Evolutionary conservation across 2,888 invertebrate genomes (phyloP).

Genomic region (Tolmerus cingulatus): DNA sequence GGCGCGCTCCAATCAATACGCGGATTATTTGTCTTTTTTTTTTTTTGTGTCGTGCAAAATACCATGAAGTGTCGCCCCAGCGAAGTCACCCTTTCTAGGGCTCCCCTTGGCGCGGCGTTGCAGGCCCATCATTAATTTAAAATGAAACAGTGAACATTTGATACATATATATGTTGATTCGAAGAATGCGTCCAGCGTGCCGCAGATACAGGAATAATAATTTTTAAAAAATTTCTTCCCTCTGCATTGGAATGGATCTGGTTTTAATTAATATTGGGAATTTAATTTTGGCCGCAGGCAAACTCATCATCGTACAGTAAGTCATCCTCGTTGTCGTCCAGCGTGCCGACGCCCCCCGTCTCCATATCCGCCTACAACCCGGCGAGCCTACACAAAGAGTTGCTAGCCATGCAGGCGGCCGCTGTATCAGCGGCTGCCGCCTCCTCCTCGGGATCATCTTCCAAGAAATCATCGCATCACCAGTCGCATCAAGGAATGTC

Average conservation of each 20-base stretch:
- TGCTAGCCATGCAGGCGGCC: constrained; percentile 63
- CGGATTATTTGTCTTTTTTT: constrained; percentile 12
- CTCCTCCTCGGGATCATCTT: constrained; percentile 50
- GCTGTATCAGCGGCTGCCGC: constrained; percentile 56
- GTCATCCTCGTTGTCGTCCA: constrained; percentile 56
- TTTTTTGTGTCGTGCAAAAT: neutral
- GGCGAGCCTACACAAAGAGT: constrained; percentile 62
- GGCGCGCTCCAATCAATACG: constrained; percentile 13
- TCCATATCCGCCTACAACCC: constrained; percentile 62
- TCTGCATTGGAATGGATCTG: neutral
- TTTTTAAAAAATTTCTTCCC: neutral
- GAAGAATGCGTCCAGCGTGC: neutral
- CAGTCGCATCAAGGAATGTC: constrained; percentile 45
- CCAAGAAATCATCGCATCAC: constrained; percentile 53
- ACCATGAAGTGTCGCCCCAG: neutral
- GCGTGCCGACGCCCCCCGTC: constrained; percentile 55
- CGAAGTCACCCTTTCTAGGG: neutral
- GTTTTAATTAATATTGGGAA: neutral
- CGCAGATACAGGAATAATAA: neutral
- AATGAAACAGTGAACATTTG: neutral
- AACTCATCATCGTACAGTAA: constrained; percentile 60
- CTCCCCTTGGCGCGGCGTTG: neutral
- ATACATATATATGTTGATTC: neutral
- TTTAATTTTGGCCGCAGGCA: constrained; percentile 51
- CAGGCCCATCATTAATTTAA: constrained; percentile 3